phyloP scores from a whole-genome alignment of 1,140 invertebrate species.

The Ditylenchus dipsaci region DNA sequence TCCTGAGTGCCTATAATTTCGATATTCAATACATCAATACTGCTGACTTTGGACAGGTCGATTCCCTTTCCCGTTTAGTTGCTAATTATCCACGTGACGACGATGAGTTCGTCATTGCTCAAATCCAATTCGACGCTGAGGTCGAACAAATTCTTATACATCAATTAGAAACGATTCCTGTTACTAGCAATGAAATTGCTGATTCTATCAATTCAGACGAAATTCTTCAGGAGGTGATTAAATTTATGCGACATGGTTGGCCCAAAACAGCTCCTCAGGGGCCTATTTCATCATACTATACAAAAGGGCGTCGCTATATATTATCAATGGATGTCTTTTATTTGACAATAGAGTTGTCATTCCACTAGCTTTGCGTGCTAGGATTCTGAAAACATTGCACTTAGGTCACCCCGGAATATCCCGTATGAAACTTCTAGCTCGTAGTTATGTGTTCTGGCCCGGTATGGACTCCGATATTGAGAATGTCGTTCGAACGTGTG shows the following conservation, averaged over 20 bases:
- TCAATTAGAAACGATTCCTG: neutral
- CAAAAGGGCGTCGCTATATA: too few relatives aligned
- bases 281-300: too few relatives aligned
- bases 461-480: conserved; percentile 20
- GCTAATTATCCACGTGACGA: conserved; percentile 11
- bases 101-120: conserved; percentile 16
- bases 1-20: conserved; percentile 10
- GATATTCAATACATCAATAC: conserved; percentile 20
- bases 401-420: conserved; percentile 62
- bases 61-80: conserved; percentile 11
- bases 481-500: conserved; percentile 10
- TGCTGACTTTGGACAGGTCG: conserved; percentile 10
- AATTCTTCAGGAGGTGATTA: neutral
- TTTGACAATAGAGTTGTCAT: conserved; percentile 59
- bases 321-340: conserved; percentile 16
- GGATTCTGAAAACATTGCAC: conserved; percentile 60
- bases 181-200: conserved; percentile 1
- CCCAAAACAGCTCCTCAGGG: neutral
- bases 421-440: conserved; percentile 63
- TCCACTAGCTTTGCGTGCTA: conserved; percentile 57
- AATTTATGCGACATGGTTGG: neutral
- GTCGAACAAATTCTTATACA: neutral
- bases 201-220: neutral
- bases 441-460: conserved; percentile 39
- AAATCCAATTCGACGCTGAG: conserved; percentile 10